These are phyloP conservation scores for Tretioscincus oriximinensis DNA, from an alignment of 2,113 vertebrate species.

Conservation along the genomic window DNA sequence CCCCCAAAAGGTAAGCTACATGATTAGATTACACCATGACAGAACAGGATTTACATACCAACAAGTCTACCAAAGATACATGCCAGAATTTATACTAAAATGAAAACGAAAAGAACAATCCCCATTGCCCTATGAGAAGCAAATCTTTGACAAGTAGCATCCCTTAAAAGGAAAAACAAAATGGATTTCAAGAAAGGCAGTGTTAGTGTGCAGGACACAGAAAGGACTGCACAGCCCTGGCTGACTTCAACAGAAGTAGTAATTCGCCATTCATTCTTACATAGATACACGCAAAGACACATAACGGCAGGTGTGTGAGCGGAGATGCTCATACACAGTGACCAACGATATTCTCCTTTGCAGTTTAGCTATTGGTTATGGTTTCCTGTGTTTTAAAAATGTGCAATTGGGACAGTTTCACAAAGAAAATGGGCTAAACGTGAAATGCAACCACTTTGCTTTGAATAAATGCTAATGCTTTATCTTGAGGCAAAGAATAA, in stretches of 20 bases:
- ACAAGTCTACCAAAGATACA: slow-evolving; percentile 81
- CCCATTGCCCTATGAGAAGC: slow-evolving; percentile 57
- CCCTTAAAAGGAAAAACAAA: slow-evolving; percentile 58
- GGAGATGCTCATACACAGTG: slow-evolving; percentile 52
- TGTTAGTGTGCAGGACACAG: slow-evolving; percentile 51
- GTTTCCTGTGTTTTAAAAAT: slow-evolving; percentile 10
- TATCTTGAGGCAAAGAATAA: slow-evolving; percentile 20
- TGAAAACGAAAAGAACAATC: slow-evolving; percentile 51
- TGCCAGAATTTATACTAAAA: slow-evolving; percentile 78
- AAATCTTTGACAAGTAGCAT: slow-evolving; percentile 61
- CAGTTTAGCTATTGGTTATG: slow-evolving; percentile 49
- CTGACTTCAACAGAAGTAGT: slow-evolving; percentile 53
- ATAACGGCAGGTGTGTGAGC: no score
- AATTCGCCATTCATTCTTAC: slow-evolving; percentile 59
- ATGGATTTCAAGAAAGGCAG: slow-evolving; percentile 54
- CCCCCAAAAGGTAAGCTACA: slow-evolving; percentile 73
- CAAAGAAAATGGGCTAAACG: slow-evolving; percentile 16
- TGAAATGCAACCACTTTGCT: slow-evolving; percentile 29
- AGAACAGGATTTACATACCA: slow-evolving; percentile 81
- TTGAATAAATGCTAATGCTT: slow-evolving; percentile 19
- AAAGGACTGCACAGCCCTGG: slow-evolving; percentile 62
- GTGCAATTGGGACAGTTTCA: slow-evolving; percentile 27
- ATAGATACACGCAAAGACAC: slow-evolving; percentile 34
- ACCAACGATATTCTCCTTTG: slow-evolving; percentile 54
- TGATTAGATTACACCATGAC: slow-evolving; percentile 75